A percentile compares a stretch with the other conserved stretches of the same genome.
phyloP scores from a whole-genome alignment of 1,140 invertebrate species.

The Phymastichus coffea region DNA sequence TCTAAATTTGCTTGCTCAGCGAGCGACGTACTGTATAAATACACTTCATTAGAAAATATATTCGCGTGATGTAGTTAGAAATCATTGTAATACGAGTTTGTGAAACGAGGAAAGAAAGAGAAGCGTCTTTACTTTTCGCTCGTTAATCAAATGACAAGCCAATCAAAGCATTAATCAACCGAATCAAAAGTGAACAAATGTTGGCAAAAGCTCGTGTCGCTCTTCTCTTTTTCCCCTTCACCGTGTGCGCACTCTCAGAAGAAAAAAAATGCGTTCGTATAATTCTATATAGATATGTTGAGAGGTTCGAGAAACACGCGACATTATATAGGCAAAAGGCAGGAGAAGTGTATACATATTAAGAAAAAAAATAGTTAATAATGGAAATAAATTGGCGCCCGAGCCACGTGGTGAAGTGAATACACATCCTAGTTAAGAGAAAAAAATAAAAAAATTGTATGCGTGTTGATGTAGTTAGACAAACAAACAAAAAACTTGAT shows the following conservation, averaged over 20 bases:
- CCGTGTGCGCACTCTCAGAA: background rate
- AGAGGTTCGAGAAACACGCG: slow-evolving; percentile 1
- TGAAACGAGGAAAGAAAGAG: background rate
- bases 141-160: background rate
- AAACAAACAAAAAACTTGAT: background rate
- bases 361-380: slow-evolving; percentile 3
- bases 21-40: background rate
- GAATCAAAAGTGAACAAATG: background rate
- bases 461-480: background rate
- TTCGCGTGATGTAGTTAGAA: slow-evolving; percentile 1
- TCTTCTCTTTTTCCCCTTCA: background rate
- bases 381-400: background rate
- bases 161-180: slow-evolving; percentile 9
- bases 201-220: background rate
- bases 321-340: slow-evolving; percentile 13
- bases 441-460: background rate
- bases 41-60: background rate
- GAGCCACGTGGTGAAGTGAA: slow-evolving; percentile 8
- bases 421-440: slow-evolving; percentile 14
- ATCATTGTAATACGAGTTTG: background rate
- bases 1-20: background rate
- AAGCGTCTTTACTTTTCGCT: background rate
- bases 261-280: background rate
- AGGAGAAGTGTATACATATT: slow-evolving; percentile 6
- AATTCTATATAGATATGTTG: background rate